Conservation (phyloP, 2,113 vertebrate genomes). For the Syngnathoides biaculeatus region DNA sequence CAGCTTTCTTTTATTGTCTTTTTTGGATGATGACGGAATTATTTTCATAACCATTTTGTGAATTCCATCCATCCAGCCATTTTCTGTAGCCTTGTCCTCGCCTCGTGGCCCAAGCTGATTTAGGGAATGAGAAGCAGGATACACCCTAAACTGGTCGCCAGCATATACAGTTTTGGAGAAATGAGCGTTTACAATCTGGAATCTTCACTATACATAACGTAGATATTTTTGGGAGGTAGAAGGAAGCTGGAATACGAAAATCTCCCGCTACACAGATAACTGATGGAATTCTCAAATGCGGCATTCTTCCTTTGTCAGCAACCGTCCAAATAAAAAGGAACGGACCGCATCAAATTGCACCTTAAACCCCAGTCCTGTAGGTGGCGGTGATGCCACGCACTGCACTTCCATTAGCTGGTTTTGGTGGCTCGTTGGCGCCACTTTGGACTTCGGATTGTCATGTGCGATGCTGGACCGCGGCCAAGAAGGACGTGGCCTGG, state of each 20-base stretch:
- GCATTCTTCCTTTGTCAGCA: no score
- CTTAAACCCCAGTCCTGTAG: background rate
- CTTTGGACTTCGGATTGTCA: no score
- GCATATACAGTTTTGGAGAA: background rate
- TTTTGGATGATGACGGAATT: slow-evolving; percentile 33
- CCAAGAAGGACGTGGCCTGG: no score
- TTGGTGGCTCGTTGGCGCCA: no score
- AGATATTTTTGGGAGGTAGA: background rate
- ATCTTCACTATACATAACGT: background rate
- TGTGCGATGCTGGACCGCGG: no score
- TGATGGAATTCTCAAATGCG: no score
- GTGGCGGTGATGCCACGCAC: background rate
- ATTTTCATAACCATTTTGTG: slow-evolving; percentile 34
- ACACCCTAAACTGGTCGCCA: background rate
- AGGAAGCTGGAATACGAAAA: background rate
- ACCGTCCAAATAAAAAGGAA: background rate
- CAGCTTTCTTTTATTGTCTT: slow-evolving; percentile 15
- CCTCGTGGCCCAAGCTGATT: background rate
- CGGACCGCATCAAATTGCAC: background rate
- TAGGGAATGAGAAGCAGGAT: background rate
- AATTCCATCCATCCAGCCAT: background rate
- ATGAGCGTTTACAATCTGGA: background rate
- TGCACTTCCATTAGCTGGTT: no score
- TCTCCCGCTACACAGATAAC: no score
- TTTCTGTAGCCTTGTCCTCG: background rate